Percentiles rank a stretch among this genome's conserved stretches.
phyloP scores from a whole-genome alignment of 2,113 vertebrate species.

The Hemicordylus capensis region DNA sequence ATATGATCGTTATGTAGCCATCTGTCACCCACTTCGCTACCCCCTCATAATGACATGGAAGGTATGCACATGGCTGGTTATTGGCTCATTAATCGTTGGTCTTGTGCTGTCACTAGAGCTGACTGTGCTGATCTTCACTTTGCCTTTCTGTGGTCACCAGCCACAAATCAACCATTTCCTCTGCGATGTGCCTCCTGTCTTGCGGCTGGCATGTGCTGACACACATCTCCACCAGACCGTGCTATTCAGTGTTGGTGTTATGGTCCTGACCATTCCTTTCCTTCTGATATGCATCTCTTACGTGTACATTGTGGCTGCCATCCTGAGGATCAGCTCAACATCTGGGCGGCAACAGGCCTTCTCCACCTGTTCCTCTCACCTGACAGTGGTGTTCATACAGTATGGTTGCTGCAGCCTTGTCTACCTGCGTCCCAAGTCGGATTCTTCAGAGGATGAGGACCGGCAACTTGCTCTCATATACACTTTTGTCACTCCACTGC shows the following conservation, averaged over 20 bases:
- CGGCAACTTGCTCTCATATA: conserved; percentile 41
- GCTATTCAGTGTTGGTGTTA: conserved; percentile 24
- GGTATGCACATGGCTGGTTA: conserved; percentile 25
- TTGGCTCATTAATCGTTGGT: not conserved
- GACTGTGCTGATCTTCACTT: conserved; percentile 22
- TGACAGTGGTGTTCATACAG: conserved; percentile 34
- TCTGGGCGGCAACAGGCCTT: conserved; percentile 28
- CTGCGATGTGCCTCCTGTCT: conserved; percentile 7
- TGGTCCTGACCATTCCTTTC: conserved; percentile 43
- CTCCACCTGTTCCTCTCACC: too few species aligned
- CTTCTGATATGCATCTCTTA: conserved; percentile 40
- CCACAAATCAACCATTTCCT: conserved; percentile 47
- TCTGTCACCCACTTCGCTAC: conserved; percentile 53
- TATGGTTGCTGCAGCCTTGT: conserved; percentile 37
- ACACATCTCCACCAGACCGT: conserved; percentile 28
- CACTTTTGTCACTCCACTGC: conserved; percentile 51
- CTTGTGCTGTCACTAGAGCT: conserved; percentile 40
- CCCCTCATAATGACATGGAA: conserved; percentile 33
- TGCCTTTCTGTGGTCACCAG: conserved; percentile 45
- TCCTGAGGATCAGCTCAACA: not conserved
- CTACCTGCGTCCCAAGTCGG: conserved; percentile 33
- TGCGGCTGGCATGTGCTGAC: conserved; percentile 44
- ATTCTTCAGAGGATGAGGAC: conserved; percentile 29
- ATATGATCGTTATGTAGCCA: conserved; percentile 46
- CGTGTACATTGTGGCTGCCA: conserved; percentile 10